These are phyloP conservation scores for Patagioenas fasciata DNA, from an alignment of 2,113 vertebrate species.

Conservation along the genomic window DNA sequence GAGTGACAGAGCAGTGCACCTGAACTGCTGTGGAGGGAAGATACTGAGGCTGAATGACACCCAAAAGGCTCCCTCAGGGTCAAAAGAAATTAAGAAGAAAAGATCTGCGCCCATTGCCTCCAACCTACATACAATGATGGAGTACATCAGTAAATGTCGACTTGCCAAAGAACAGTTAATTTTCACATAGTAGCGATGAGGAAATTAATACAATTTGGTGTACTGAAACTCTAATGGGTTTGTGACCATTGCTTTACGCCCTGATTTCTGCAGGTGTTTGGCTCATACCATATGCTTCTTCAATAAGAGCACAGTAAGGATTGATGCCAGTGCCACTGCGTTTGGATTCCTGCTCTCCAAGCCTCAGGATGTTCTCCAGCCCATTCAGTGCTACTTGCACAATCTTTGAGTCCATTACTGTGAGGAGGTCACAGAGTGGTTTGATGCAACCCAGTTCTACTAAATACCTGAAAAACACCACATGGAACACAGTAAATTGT, in stretches of 20 bases:
- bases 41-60: not conserved
- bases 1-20: not conserved
- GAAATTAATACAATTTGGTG: not conserved
- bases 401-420: conserved; percentile 98
- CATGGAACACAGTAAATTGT: not conserved
- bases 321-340: conserved; percentile 89
- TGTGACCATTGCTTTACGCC: not conserved
- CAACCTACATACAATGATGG: not conserved
- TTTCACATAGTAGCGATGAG: not conserved
- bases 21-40: not conserved
- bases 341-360: conserved; percentile 95
- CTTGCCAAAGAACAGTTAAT: not conserved
- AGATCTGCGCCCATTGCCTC: not conserved
- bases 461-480: conserved; percentile 83
- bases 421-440: conserved; percentile 95
- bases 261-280: not conserved
- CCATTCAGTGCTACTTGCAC: conserved; percentile 96
- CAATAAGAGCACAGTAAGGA: conserved; percentile 94
- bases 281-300: conserved; percentile 92
- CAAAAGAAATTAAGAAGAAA: not conserved
- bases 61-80: not conserved
- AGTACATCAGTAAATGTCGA: not conserved
- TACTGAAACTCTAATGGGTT: not conserved
- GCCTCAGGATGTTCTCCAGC: conserved; percentile 93
- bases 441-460: conserved; percentile 96